Evolutionary conservation across 2,888 invertebrate genomes (phyloP).

Genomic region (Lepidochrysops patricia): DNA sequence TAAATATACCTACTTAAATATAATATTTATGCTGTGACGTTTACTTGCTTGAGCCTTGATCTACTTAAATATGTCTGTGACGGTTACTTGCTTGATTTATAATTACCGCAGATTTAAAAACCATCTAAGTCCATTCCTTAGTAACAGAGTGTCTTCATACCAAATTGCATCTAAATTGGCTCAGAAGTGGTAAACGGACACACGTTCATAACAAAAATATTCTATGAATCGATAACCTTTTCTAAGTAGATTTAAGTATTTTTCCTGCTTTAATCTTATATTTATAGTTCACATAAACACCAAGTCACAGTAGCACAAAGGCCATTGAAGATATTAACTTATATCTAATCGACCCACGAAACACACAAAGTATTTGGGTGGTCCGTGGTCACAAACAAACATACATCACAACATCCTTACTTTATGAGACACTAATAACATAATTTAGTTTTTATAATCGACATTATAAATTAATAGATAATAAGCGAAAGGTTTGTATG

Average conservation of each 20-base stretch:
- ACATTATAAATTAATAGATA: constrained; percentile 58
- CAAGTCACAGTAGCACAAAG: not conserved
- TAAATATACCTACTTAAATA: too few species aligned
- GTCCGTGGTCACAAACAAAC: constrained; percentile 49
- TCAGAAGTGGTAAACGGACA: too few species aligned
- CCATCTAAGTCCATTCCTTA: too few species aligned
- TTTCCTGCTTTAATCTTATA: not conserved
- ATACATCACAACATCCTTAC: constrained; percentile 34
- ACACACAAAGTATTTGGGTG: constrained; percentile 21
- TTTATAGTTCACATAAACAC: not conserved
- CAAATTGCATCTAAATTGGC: too few species aligned
- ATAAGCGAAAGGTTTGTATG: constrained; percentile 16
- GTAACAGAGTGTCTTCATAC: too few species aligned
- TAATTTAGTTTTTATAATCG: constrained; percentile 57
- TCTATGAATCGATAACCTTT: not conserved
- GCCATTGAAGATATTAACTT: not conserved
- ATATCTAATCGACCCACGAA: constrained; percentile 18
- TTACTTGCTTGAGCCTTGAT: too few species aligned
- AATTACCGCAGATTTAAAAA: too few species aligned
- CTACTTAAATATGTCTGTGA: too few species aligned
- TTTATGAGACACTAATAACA: constrained; percentile 59
- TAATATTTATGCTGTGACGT: too few species aligned
- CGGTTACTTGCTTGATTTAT: too few species aligned
- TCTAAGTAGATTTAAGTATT: not conserved
- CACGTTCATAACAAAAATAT: too few species aligned